Percentiles rank a stretch among this genome's conserved stretches.
Conservation (phyloP, 2,113 vertebrate genomes). For the Glaucidium brasilianum region DNA sequence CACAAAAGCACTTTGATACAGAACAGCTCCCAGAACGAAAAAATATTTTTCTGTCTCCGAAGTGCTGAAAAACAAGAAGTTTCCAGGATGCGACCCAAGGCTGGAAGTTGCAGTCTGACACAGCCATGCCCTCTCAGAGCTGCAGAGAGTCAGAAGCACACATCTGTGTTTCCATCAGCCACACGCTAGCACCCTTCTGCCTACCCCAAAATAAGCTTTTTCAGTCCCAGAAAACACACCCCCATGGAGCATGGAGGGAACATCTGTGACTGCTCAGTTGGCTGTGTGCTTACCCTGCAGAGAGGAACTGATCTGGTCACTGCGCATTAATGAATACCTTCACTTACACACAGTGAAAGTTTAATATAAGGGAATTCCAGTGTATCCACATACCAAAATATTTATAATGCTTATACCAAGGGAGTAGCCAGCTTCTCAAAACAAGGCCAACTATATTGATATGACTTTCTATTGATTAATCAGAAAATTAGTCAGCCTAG, state of each 20-base stretch:
- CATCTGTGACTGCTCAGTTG: not conserved
- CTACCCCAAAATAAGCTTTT: not conserved
- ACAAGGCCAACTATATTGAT: not conserved
- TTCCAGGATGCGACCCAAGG: not conserved
- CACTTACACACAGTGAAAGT: not conserved
- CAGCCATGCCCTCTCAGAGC: not conserved
- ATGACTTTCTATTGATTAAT: not conserved
- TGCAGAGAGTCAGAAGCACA: not conserved
- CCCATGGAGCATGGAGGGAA: rapidly evolving
- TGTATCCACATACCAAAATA: not conserved
- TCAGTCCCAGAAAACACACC: not conserved
- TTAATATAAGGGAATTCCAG: not conserved
- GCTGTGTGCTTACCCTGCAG: not conserved
- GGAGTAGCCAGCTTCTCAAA: not conserved
- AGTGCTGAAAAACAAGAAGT: not conserved
- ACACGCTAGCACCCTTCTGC: not conserved
- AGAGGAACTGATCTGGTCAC: not conserved
- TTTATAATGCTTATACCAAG: not conserved
- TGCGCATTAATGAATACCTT: not conserved
- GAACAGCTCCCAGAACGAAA: not conserved
- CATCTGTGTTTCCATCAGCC: not conserved
- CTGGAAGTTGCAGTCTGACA: not conserved
- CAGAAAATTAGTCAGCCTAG: not conserved
- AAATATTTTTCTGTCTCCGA: not conserved
- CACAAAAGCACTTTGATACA: not conserved